phyloP scores from a whole-genome alignment of 2,888 invertebrate genomes.

The Cryptocephalus moraei region DNA sequence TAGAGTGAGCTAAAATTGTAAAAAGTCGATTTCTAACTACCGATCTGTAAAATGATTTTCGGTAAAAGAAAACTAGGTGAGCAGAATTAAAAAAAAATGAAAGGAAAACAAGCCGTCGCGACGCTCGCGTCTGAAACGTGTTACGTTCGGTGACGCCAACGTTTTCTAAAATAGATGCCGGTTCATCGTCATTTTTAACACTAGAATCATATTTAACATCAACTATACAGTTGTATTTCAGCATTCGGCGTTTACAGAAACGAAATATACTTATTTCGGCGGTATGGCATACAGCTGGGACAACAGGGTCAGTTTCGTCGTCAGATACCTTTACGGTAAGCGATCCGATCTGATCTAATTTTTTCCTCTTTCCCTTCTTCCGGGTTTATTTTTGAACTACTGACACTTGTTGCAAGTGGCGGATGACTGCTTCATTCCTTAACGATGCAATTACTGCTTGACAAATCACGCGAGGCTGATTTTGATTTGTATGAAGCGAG shows the following conservation, averaged over 20 bases:
- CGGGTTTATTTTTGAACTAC: background rate
- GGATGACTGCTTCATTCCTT: background rate
- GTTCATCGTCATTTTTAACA: constrained; percentile 19
- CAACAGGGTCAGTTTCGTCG: constrained; percentile 72
- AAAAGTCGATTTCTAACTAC: too few species aligned
- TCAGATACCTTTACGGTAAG: constrained; percentile 74
- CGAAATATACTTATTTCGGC: too few species aligned
- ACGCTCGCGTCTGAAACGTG: background rate
- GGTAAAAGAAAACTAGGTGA: too few species aligned
- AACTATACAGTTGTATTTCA: constrained; percentile 2
- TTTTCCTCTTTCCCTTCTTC: too few species aligned
- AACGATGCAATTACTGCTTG: too few species aligned
- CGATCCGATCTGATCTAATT: constrained; percentile 13
- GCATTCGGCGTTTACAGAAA: constrained; percentile 3
- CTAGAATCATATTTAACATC: constrained; percentile 13
- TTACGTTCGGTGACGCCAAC: constrained; percentile 12
- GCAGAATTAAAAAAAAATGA: too few species aligned
- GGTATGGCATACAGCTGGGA: constrained; percentile 75
- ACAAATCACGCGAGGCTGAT: too few species aligned
- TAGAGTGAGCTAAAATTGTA: too few species aligned
- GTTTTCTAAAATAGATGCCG: constrained; percentile 23
- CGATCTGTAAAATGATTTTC: too few species aligned
- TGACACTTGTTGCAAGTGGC: constrained; percentile 6
- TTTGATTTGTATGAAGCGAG: too few species aligned
- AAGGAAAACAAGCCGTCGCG: background rate